Conservation (phyloP, 2,113 vertebrate genomes). For the Neofelis nebulosa region DNA sequence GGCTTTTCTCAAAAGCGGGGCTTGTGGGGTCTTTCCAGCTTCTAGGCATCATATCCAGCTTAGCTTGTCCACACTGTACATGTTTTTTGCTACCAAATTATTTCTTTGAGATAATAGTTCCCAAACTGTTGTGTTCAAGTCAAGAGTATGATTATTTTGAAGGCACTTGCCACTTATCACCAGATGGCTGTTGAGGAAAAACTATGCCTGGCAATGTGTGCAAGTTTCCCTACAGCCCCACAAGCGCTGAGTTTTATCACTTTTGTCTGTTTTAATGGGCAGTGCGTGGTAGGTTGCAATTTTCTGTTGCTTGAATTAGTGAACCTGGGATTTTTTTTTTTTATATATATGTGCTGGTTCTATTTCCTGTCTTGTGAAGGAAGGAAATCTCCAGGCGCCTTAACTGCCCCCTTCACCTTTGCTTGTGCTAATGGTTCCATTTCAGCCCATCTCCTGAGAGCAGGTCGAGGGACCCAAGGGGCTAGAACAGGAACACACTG, state of each 20-base stretch:
- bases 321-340: background rate
- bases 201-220: background rate
- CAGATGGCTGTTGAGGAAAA: background rate
- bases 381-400: background rate
- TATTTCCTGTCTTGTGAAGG: conserved; percentile 36
- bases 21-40: background rate
- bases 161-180: background rate
- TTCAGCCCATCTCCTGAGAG: background rate
- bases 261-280: conserved; percentile 28
- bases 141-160: background rate
- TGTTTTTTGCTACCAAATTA: background rate
- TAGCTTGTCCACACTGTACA: background rate
- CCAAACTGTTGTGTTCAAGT: background rate
- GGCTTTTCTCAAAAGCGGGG: background rate
- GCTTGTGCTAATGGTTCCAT: background rate
- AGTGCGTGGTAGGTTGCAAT: background rate
- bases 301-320: background rate
- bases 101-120: background rate
- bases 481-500: background rate
- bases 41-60: background rate
- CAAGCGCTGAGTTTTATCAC: background rate
- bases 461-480: background rate
- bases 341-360: background rate
- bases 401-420: background rate
- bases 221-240: background rate